Evolutionary conservation across 2,888 invertebrate genomes (phyloP).

Genomic region (Diaphora mendica): DNA sequence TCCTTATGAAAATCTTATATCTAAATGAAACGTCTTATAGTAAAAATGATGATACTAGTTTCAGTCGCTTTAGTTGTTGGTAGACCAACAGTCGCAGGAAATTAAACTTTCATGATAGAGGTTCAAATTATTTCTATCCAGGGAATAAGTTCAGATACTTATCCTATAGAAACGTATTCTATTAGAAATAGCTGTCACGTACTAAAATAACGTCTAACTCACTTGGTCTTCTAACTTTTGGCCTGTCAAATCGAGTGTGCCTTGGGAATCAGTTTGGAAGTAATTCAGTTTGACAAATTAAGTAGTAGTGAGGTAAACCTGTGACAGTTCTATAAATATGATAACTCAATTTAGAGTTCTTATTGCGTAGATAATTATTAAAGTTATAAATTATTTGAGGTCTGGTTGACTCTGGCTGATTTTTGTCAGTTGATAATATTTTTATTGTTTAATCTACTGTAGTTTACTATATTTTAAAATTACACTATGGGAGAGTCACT

Average conservation of each 20-base stretch:
- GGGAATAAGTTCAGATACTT: neutral
- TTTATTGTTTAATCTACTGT: too few relatives aligned
- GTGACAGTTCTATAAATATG: neutral
- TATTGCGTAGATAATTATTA: too few relatives aligned
- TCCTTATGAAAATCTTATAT: neutral
- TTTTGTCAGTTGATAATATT: neutral
- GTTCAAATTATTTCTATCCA: neutral
- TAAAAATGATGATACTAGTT: neutral
- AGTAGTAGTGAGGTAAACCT: neutral
- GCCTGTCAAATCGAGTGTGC: neutral
- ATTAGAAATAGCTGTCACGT: neutral
- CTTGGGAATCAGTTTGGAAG: slow-evolving; percentile 8
- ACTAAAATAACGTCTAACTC: slow-evolving; percentile 1
- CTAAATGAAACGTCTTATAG: neutral
- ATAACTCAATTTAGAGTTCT: too few relatives aligned
- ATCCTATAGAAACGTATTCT: neutral
- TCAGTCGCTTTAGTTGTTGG: neutral
- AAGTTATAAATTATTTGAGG: neutral
- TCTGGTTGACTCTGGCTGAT: neutral
- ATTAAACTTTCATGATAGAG: neutral
- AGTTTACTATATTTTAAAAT: too few relatives aligned
- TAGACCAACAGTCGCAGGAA: neutral
- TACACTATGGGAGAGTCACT: too few relatives aligned
- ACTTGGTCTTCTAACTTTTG: neutral
- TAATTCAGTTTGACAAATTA: slow-evolving; percentile 2